A percentile compares a stretch with the other conserved stretches of the same genome.
Conservation (phyloP, 2,888 invertebrate genomes). For the Caenorhabditis angaria region DNA sequence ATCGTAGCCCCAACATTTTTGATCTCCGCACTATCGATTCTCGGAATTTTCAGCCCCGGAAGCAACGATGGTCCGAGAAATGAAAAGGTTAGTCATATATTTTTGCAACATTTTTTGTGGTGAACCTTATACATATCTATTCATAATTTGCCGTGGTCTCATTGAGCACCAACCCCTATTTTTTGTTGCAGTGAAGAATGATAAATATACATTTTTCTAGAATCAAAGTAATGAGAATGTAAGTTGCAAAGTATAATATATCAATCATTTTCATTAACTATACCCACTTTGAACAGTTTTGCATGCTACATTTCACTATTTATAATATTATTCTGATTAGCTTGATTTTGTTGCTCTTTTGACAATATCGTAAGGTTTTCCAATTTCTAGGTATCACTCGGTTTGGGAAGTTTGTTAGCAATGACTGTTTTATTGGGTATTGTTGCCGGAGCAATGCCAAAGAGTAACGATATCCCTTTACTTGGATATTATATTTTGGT, state of each 20-base stretch:
- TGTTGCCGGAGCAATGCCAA: slow-evolving; percentile 69
- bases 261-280: not conserved
- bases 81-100: slow-evolving; percentile 60
- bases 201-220: slow-evolving; percentile 24
- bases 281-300: not conserved
- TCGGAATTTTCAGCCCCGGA: slow-evolving; percentile 68
- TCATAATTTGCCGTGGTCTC: not conserved
- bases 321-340: slow-evolving; percentile 6
- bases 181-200: not conserved
- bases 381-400: slow-evolving; percentile 60
- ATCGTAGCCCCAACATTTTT: slow-evolving; percentile 68
- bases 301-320: slow-evolving; percentile 7
- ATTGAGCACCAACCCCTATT: not conserved
- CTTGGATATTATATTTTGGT: slow-evolving; percentile 67
- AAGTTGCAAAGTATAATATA: too few relatives aligned
- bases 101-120: too few relatives aligned
- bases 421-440: slow-evolving; percentile 67
- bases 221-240: slow-evolving; percentile 46
- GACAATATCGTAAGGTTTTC: not conserved
- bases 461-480: slow-evolving; percentile 65
- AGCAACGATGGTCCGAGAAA: slow-evolving; percentile 63
- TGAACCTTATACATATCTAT: not conserved
- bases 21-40: slow-evolving; percentile 64
- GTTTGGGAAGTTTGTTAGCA: slow-evolving; percentile 61
- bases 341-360: too few relatives aligned